Conservation (phyloP, 1,140 invertebrate genomes). For the Tribolium madens region DNA sequence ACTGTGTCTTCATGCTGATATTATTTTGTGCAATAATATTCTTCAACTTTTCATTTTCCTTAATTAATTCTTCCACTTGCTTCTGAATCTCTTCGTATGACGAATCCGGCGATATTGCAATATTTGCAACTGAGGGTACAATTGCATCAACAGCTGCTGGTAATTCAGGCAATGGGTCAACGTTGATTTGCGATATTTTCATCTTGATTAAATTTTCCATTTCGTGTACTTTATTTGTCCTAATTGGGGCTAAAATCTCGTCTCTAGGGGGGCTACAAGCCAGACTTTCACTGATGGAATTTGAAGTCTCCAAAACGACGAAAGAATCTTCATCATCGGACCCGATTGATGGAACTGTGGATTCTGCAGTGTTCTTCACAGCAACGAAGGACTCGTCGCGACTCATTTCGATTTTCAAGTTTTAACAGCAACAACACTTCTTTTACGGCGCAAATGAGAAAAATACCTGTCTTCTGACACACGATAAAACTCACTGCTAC, state of each 20-base stretch:
- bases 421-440: neutral
- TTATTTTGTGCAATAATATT: conserved; percentile 16
- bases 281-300: neutral
- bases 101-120: conserved; percentile 1
- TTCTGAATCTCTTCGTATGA: conserved; percentile 25
- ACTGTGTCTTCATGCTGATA: conserved; percentile 13
- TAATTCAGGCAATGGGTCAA: neutral
- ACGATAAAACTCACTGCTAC: neutral
- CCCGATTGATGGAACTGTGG: neutral
- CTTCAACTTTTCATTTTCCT: conserved; percentile 19
- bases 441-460: neutral
- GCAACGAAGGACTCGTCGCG: neutral
- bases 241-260: neutral
- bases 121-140: neutral
- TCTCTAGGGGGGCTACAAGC: neutral
- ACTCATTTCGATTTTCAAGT: neutral
- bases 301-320: neutral
- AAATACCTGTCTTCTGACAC: neutral
- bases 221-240: neutral
- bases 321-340: conserved; percentile 21
- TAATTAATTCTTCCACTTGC: conserved; percentile 11
- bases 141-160: neutral
- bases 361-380: neutral
- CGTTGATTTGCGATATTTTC: neutral
- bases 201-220: conserved; percentile 9